A percentile compares a stretch with the other conserved stretches of the same genome.
These are phyloP conservation scores for Formicarius rufipectus DNA, from an alignment of 2,113 vertebrate genomes.

Conservation along the genomic window DNA sequence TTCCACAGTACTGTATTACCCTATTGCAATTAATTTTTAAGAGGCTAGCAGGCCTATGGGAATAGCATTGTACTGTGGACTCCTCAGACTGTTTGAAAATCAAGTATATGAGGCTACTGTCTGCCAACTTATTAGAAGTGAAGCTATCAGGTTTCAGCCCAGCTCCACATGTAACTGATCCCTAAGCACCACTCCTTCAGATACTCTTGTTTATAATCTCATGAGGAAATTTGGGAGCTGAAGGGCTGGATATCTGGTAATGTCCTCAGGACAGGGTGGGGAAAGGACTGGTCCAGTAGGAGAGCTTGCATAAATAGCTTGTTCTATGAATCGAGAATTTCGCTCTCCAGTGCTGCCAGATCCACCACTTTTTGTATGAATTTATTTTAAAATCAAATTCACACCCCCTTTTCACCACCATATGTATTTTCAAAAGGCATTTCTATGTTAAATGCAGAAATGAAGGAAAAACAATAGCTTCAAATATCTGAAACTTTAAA, in stretches of 20 bases:
- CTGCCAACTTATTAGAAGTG: not conserved
- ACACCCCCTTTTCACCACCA: not conserved
- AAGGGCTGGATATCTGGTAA: not conserved
- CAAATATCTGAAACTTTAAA: not conserved
- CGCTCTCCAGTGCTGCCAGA: not conserved
- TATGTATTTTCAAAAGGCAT: not conserved
- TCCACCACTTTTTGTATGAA: not conserved
- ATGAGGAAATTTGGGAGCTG: conserved; percentile 47
- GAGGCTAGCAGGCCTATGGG: not conserved
- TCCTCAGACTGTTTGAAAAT: not conserved
- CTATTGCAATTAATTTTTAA: not conserved
- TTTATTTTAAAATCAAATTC: not conserved
- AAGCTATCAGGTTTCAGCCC: not conserved
- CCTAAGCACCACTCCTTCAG: not conserved
- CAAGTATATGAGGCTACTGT: not conserved
- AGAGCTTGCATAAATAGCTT: not conserved
- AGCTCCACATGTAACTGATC: not conserved
- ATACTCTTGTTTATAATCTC: conserved; percentile 44
- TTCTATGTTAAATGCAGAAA: not conserved
- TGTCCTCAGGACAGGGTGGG: not conserved
- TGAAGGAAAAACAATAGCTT: not conserved
- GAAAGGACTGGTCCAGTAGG: not conserved
- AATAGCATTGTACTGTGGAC: not conserved
- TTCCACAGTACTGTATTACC: not conserved
- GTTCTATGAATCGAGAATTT: not conserved